Evolutionary conservation across 2,797 vertebrate species (phyloP), one percentile per base, ranked within the genome.

Genomic region (Moxostoma hubbsi): DNA sequence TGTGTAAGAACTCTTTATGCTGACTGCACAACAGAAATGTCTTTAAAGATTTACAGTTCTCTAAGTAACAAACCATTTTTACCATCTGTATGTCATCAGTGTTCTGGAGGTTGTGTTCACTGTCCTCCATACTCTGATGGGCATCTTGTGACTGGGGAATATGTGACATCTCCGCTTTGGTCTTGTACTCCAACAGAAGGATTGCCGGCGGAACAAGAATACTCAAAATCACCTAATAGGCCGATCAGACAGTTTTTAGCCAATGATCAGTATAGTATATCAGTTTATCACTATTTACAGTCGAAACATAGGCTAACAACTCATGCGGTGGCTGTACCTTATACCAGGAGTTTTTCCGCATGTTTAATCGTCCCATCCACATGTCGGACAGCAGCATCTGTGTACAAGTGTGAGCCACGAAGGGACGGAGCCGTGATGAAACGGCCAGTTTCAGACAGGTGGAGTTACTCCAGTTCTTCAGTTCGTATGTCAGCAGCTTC

Each of bases 331-430:
- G n/a, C 50, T 46, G 16, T 63, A 99, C 97, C 96, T 99, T 99
- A 93, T 99, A 99, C 98, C 98, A 99, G 47, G 98, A 99, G 92
- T 99, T 99, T 91, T 99, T 99, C 87, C 97, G 96, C 98, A 99
- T 99, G 92, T 99, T 99, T 72, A 99, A 92, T 47, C 96, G 94
- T 75, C 98, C 97, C 98, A 99, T 99, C 98, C 98, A 99, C 97
- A 99, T 99, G 90, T 99, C 98, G 0, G 97, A 98, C 18, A 99
- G 91, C 88, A 99, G 89, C 95, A 99, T 96, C 89, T 99, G 98
- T 1, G 97, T 99, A 88, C 98, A 98, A 49, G 97, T 99, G 82
- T 99, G 98, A 6, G 98, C 97, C 71, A 99, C 96, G 75, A 99
- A 99, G 0, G 95, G 95, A 65, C 98, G 94, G 43, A 98, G 93